These are phyloP conservation scores for Tylochromis polylepis DNA, from an alignment of 2,113 vertebrate species.

Conservation along the genomic window DNA sequence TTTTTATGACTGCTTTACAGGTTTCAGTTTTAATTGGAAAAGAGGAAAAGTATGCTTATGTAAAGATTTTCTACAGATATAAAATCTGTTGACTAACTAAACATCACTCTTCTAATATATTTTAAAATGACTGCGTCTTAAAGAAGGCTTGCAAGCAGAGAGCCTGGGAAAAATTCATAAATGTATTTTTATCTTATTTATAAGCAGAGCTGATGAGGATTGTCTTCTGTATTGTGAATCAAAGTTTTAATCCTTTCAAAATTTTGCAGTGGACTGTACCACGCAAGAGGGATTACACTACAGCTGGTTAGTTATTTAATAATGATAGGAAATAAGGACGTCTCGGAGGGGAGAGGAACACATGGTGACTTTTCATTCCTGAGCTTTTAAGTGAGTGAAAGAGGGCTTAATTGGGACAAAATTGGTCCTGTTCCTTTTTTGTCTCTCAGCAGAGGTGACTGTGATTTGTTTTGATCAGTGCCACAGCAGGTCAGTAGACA, in stretches of 20 bases:
- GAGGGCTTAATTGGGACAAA: neutral
- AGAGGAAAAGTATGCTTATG: neutral
- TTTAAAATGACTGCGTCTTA: neutral
- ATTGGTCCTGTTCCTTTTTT: slow-evolving; percentile 3
- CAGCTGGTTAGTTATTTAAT: neutral
- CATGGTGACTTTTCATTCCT: neutral
- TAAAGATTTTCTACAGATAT: neutral
- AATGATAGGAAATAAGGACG: neutral
- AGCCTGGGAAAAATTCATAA: neutral
- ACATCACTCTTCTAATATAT: neutral
- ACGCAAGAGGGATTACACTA: neutral
- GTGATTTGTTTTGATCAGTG: slow-evolving; percentile 56
- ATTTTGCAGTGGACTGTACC: neutral
- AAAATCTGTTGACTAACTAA: neutral
- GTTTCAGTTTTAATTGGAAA: neutral
- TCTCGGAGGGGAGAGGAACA: neutral
- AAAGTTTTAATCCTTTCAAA: neutral
- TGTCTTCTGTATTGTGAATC: neutral
- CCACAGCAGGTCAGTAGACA: slow-evolving; percentile 45
- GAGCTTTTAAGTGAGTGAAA: neutral
- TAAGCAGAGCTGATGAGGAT: neutral
- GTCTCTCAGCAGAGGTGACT: slow-evolving; percentile 23
- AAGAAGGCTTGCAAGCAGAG: neutral
- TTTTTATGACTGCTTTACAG: neutral
- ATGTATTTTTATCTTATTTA: neutral